Percentiles rank a stretch among this genome's conserved stretches.
Conservation (phyloP, 2,888 invertebrate species). For the Stegophylla sp. region DNA sequence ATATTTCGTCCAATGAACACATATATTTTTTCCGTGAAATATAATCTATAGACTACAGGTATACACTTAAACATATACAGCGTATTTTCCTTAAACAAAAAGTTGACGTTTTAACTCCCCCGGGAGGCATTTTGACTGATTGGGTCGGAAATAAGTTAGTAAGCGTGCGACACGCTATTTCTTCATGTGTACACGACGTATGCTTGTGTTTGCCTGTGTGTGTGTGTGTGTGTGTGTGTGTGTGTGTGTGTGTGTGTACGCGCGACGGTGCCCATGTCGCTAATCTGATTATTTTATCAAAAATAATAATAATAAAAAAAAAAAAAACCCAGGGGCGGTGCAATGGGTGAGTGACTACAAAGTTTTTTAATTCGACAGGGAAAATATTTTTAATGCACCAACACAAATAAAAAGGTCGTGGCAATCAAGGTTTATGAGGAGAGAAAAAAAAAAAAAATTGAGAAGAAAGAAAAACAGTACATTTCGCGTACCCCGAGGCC, state of each 20-base stretch:
- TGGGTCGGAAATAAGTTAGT: slow-evolving; percentile 51
- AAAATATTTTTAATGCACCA: slow-evolving; percentile 35
- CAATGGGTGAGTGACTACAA: slow-evolving; percentile 12
- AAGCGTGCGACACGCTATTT: slow-evolving; percentile 55
- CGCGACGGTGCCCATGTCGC: slow-evolving; percentile 20
- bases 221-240: background rate
- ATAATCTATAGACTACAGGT: slow-evolving; percentile 33
- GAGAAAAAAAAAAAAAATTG: background rate
- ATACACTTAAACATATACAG: no score
- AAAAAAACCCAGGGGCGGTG: slow-evolving; percentile 39
- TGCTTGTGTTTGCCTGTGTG: slow-evolving; percentile 17
- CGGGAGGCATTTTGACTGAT: slow-evolving; percentile 57
- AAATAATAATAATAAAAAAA: slow-evolving; percentile 11
- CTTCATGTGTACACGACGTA: slow-evolving; percentile 3
- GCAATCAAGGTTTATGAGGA: slow-evolving; percentile 38
- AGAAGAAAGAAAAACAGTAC: background rate
- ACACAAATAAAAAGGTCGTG: slow-evolving; percentile 28
- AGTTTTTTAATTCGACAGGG: slow-evolving; percentile 49
- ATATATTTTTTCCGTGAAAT: slow-evolving; percentile 1
- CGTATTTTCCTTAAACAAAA: slow-evolving; percentile 33
- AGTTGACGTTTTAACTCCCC: slow-evolving; percentile 51
- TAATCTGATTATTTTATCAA: slow-evolving; percentile 58
- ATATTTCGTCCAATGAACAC: background rate
- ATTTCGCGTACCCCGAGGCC: background rate
- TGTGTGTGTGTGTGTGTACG: no score